Evolutionary conservation across 2,113 vertebrate genomes (phyloP).

Genomic region (Eptatretus burgeri): DNA sequence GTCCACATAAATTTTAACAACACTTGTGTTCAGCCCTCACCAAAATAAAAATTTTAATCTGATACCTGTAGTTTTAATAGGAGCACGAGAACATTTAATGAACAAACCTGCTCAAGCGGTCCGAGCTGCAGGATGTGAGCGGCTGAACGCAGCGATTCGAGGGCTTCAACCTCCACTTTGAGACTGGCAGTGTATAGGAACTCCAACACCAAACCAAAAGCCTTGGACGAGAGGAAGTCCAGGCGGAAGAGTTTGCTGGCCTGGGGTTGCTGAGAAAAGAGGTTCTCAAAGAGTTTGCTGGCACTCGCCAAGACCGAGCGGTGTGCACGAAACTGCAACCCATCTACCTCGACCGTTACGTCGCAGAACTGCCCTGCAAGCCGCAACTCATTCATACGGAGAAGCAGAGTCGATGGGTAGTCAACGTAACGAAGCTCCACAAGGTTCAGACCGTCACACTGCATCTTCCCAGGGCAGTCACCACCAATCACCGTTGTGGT

Average conservation of each 20-base stretch:
- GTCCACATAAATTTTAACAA: no score
- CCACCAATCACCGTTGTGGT: no score
- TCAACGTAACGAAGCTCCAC: conserved; percentile 2
- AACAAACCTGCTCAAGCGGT: background rate
- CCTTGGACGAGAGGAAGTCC: background rate
- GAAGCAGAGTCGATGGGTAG: background rate
- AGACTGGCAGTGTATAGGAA: background rate
- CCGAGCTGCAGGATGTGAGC: conserved; percentile 4
- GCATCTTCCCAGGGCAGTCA: background rate
- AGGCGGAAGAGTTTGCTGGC: background rate
- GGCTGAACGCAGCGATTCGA: conserved; percentile 1
- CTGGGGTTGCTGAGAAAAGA: background rate
- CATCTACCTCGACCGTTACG: background rate
- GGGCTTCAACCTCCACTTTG: conserved; percentile 2
- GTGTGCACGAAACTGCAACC: background rate
- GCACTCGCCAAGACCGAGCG: background rate
- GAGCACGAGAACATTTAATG: no score
- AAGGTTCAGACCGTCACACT: conserved; percentile 1
- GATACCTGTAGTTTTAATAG: no score
- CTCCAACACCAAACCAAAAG: conserved; percentile 1
- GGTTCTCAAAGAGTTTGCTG: conserved; percentile 4
- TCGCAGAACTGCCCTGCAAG: conserved; percentile 4
- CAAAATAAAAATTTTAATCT: no score
- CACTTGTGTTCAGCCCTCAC: no score
- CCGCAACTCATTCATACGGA: background rate